phyloP scores from a whole-genome alignment of 2,888 invertebrate genomes.

The Lysandra bellargus region DNA sequence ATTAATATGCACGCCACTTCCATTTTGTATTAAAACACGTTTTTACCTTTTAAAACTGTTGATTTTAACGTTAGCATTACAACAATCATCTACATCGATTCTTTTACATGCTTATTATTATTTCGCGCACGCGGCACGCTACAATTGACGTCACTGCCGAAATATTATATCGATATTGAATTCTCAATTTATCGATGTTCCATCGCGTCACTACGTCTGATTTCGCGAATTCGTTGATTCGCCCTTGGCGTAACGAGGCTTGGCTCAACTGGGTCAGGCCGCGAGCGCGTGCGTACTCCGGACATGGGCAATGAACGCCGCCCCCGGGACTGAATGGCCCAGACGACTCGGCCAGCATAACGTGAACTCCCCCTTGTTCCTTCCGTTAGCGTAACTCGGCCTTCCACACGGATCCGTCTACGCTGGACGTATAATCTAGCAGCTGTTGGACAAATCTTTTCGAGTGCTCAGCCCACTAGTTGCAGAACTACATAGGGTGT shows the following conservation, averaged over 20 bases:
- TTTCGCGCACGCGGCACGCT: neutral
- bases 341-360: slow-evolving; percentile 54
- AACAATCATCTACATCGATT: neutral
- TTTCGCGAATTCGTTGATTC: slow-evolving; percentile 68
- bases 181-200: slow-evolving; percentile 4
- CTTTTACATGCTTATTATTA: neutral
- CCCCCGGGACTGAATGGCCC: slow-evolving; percentile 73
- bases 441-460: slow-evolving; percentile 73
- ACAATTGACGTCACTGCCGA: neutral
- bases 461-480: slow-evolving; percentile 68
- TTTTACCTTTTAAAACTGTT: slow-evolving; percentile 1
- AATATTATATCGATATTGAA: neutral
- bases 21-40: neutral
- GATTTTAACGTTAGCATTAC: neutral
- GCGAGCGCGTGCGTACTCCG: slow-evolving; percentile 72
- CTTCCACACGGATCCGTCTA: slow-evolving; percentile 49
- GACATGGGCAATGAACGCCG: slow-evolving; percentile 73
- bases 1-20: neutral
- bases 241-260: slow-evolving; percentile 72
- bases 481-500: slow-evolving; percentile 65
- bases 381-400: slow-evolving; percentile 45
- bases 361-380: slow-evolving; percentile 61
- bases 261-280: slow-evolving; percentile 72
- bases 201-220: slow-evolving; percentile 69
- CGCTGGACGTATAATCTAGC: slow-evolving; percentile 54